Evolutionary conservation across 1,140 invertebrate genomes (phyloP).

Genomic region (Macrosteles quadrilineatus): DNA sequence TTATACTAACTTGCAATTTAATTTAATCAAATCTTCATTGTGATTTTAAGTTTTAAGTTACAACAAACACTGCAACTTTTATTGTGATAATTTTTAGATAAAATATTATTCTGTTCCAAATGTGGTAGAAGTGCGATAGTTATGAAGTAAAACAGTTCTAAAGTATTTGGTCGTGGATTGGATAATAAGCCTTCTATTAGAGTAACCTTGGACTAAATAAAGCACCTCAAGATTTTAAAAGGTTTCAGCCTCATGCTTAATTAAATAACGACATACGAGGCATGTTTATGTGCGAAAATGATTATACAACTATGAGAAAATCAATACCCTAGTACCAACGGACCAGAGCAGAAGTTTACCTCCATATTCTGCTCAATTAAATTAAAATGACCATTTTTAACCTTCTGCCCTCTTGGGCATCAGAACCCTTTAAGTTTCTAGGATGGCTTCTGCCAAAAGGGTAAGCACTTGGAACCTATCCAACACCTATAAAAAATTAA

Average conservation of each 20-base stretch:
- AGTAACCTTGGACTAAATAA: neutral
- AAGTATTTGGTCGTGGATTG: too few relatives aligned
- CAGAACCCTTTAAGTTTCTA: slow-evolving; percentile 25
- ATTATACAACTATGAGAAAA: slow-evolving; percentile 18
- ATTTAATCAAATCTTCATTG: too few relatives aligned
- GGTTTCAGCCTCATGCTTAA: slow-evolving; percentile 14
- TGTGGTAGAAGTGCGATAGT: too few relatives aligned
- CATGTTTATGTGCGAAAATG: neutral
- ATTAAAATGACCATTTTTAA: slow-evolving; percentile 7
- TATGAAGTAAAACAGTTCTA: too few relatives aligned
- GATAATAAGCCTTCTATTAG: neutral
- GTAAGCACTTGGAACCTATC: slow-evolving; percentile 1
- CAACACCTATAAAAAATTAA: neutral
- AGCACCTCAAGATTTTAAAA: neutral
- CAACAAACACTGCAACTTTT: too few relatives aligned
- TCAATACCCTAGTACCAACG: neutral
- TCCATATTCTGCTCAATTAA: neutral
- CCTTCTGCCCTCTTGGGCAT: slow-evolving; percentile 18
- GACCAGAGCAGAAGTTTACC: neutral
- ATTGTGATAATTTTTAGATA: too few relatives aligned
- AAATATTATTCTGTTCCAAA: too few relatives aligned
- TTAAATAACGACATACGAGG: neutral
- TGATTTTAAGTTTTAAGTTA: too few relatives aligned
- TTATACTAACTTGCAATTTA: too few relatives aligned
- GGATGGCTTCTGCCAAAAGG: slow-evolving; percentile 19